Base-by-base conservation (phyloP, 64 coral and sea anemone genomes). In the Pachyseris speciosa region DNA sequence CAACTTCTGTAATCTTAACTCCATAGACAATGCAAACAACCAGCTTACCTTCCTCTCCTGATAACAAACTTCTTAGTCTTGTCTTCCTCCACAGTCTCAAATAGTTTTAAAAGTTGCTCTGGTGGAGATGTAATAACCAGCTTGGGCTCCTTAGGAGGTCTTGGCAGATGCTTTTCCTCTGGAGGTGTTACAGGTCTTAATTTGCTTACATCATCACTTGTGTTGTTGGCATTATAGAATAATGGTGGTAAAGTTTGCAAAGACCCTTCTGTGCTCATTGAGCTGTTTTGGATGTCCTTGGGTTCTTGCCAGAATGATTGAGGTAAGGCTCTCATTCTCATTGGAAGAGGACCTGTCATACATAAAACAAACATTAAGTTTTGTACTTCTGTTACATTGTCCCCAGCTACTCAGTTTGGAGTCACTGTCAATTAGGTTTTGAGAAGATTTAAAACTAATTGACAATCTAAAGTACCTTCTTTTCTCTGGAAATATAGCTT, bases 221-320 rank as follows among this genome's bases (percentile, higher is more conserved):
- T 95, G 47, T 98, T 98, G 91, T 98, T 95, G 41, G 89, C 96
- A 86, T 98, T 92, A 37, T 95, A 86, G 75, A 95, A 98, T 31
- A 98, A 83, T 41, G 96, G 93, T 80, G 90, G 90, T 72, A 93
- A 75, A 4, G 72, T 77, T 63, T 94, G 89, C 40, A 95, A 89
- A 43, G 93, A 93, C 48, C 93, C 94, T 26, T 91, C 91, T 29
- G 92, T 87, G 60, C 88, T 92, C 84, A 98, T 72, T 27, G 92
- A 94, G 74, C 96, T 98, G 15, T 93, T 94, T 9, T 90, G 92
- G 67, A 98, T 94, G 22, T 91, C 66, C 67, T 94, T 71, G 3
- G 96, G 96, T 85, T 98, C 92, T 20, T 94, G 92, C 83, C 93
- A 98, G 72, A 98, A 98, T n/a, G 96, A 98, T n/a, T 98, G 96